These are phyloP conservation scores for Notolepis coatsorum DNA, from an alignment of 2,797 vertebrate genomes.

Conservation along the genomic window DNA sequence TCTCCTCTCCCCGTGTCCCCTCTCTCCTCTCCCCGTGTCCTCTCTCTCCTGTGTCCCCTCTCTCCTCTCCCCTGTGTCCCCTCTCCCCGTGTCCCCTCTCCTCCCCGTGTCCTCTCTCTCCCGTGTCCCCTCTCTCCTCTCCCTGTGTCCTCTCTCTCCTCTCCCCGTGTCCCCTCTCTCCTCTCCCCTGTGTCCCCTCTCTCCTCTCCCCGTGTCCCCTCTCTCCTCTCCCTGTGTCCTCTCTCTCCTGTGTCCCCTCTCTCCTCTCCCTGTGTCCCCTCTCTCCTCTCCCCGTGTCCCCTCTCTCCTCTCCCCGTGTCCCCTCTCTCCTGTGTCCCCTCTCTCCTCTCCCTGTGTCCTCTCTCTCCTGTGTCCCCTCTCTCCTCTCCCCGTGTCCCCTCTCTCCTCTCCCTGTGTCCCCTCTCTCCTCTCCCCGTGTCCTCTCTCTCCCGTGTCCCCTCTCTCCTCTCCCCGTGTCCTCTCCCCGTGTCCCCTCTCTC, in stretches of 20 bases:
- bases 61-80: too few species aligned
- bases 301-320: neutral
- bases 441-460: too few species aligned
- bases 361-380: too few species aligned
- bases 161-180: too few species aligned
- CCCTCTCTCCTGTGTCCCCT: neutral
- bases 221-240: neutral
- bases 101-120: neutral
- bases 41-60: neutral
- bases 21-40: neutral
- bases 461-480: too few species aligned
- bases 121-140: neutral
- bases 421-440: too few species aligned
- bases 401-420: too few species aligned
- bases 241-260: neutral
- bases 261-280: neutral
- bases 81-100: too few species aligned
- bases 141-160: neutral
- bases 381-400: neutral
- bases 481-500: neutral
- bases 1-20: too few species aligned
- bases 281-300: neutral
- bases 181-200: neutral
- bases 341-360: neutral
- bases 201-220: too few species aligned